phyloP scores from a whole-genome alignment of 2,797 vertebrate genomes.

The Cossypha caffra region DNA sequence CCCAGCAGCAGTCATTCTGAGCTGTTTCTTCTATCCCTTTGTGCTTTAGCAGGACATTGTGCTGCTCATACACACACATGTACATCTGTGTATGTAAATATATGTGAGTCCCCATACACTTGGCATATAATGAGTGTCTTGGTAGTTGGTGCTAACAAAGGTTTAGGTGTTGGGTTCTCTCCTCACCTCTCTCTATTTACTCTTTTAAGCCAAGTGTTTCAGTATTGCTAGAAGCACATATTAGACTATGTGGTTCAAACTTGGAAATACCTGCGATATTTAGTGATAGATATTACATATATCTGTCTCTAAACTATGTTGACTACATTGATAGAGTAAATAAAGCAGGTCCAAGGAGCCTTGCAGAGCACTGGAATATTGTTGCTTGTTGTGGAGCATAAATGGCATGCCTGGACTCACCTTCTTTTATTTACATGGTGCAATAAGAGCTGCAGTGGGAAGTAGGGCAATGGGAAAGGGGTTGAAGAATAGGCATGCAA shows the following conservation, averaged over 20 bases:
- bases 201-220: not conserved
- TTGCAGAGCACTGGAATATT: not conserved
- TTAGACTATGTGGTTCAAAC: not conserved
- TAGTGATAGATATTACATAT: not conserved
- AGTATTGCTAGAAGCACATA: not conserved
- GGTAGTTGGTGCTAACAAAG: not conserved
- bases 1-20: not conserved
- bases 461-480: not conserved
- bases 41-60: not conserved
- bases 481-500: not conserved
- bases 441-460: not conserved
- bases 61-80: rapidly evolving
- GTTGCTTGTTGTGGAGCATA: not conserved
- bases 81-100: not conserved
- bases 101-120: not conserved
- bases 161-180: not conserved
- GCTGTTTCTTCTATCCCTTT: not conserved
- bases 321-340: not conserved
- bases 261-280: not conserved
- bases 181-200: not conserved
- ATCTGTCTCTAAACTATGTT: not conserved
- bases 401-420: not conserved
- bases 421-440: not conserved
- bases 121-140: not conserved
- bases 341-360: not conserved